Base-by-base conservation (phyloP, 2,888 invertebrate species). In the Pristionchus fissidentatus region DNA sequence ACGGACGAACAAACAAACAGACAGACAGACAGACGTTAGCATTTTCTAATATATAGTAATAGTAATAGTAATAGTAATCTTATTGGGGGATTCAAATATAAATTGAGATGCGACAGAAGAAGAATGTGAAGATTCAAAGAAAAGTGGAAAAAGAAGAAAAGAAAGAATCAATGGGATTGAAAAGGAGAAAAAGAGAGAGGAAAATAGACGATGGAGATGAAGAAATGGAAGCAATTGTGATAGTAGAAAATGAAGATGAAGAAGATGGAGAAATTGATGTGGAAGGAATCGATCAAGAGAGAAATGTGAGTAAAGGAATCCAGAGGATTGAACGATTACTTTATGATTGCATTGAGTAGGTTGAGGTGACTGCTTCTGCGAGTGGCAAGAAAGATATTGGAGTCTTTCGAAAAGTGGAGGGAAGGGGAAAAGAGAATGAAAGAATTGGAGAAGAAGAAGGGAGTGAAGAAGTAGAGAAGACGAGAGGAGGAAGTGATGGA, bases 121-220 rank as follows among this genome's bases (percentile, higher is more conserved):
- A n/a, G 26, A 29, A 22, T 8, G 75, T 29, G 29, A 1, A 8
- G 43, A 29, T 15, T 4, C 29, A 19, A 46, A 46, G 43, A 46
- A 35, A 26, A 19, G 46, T 26, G 22, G 32, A 43, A 73, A 73
- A 5, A 41, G 15, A 26, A 15, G 46, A 38, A 49, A 66, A n/a
- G 29, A 29, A 22, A 46, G 29, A 46, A 46, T 41, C n/a, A 75
- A 41, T 22, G 49, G 19, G 10, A 49, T 15, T 49, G 49, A 49
- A 49, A 49, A 15, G 49, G 41, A 43, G 62, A 73, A 73, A 22
- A n/a, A n/a, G n/a, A 19, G 8, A 73, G 41, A 10, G 41, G 13
- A 41, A n/a, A 73, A 75, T 43, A 66, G 46, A 26, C 29, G 46
- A 75, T 46, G 75, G 29, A 15, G 49, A 75, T 75, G 49, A 75